Base-by-base conservation (phyloP, 23 tunicate genomes). In the Ascidia mentula region DNA sequence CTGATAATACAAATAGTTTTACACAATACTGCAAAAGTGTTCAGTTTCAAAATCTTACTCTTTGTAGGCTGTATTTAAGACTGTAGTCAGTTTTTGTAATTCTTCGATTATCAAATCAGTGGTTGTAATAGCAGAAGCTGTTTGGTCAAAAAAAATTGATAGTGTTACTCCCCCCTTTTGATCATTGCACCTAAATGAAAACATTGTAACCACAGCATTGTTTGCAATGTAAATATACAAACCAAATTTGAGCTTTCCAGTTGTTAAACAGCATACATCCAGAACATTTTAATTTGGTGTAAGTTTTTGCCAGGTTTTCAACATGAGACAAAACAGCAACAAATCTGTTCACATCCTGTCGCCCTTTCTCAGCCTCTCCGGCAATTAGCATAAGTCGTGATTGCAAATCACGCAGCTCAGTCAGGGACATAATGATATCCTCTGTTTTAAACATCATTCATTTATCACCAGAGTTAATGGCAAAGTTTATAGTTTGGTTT, bases 351-450 rank as follows among this genome's bases (percentile, higher is more conserved):
- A 87, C 91, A 81, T 87, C 91, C 32, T 74, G 40, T 46, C 59
- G 59, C 36, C 95, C 85, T 26, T 79, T 74, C 0, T 89, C 89
- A 46, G 95, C 89, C 45, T 89, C 89, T 0, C 95, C 95, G 60
- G 95, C 95, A 84, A 89, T 84, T 74, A 89, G 74, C 95, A 89
- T 89, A 20, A 89, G 74, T 31, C 81, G 79, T 37, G 89, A 89
- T 73, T 89, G 89, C 3, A 89, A 40, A 36, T 89, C 89, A 69
- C 40, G 85, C 45, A 89, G 72, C 32, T 89, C 89, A 39, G 32
- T 70, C 34, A 79, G 60, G 15, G 78, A 71, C 87, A 88, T 85
- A 9, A 34, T 70, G 24, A 32, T 32, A 74, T 28, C 34, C 18
- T 39, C 78, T 74, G 38, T 30, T 18, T 18, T 15, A 45, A 15